Evolutionary conservation across 2,797 vertebrate species (phyloP), one percentile per base, ranked within the genome.

Genomic region (Apodemus agrarius): DNA sequence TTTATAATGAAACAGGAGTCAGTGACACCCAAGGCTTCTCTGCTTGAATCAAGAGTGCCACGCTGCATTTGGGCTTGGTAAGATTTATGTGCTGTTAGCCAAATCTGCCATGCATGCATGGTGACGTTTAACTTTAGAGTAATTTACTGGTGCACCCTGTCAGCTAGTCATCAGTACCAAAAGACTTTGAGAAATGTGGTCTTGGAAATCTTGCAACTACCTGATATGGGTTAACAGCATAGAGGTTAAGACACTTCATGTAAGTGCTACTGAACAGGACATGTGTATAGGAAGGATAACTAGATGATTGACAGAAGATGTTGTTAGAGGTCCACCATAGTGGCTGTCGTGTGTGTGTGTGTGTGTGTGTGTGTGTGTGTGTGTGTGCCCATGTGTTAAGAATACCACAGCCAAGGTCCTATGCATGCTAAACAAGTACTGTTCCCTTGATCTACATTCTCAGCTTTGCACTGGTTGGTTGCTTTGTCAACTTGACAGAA

Each of bases 141-240:
- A 86, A 94, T 76, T 82, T 76, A 84, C 87, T 13, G 26, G 61
- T 74, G 40, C 22, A 65, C 96, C 78, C 92, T 91, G 34, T 67
- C 29, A 95, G 21, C 13, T 22, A n/a, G 7, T n/a, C 9, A 82
- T 78, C 37, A 40, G 14, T 74, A 78, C 22, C 59, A 26, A 37
- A 91, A 82, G 46, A 91, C 3, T 29, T 0, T 72, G 49, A 83
- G 34, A 83, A 61, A 88, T 59, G 49, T 72, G 69, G 31, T 87
- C 81, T 67, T 49, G 79, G n/a, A 84, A 79, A 5, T 40, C 82
- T 83, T 54, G n/a, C 69, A 86, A 43, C 3, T 74, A 61, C 91
- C 57, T 69, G 9, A 46, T 82, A 6, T 81, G 19, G 31, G 46
- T 31, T 81, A 46, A 57, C 26, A 2, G 29, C 43, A 67, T 54